Conservation (phyloP, 1,140 invertebrate genomes). For the Steinernema khuongi region DNA sequence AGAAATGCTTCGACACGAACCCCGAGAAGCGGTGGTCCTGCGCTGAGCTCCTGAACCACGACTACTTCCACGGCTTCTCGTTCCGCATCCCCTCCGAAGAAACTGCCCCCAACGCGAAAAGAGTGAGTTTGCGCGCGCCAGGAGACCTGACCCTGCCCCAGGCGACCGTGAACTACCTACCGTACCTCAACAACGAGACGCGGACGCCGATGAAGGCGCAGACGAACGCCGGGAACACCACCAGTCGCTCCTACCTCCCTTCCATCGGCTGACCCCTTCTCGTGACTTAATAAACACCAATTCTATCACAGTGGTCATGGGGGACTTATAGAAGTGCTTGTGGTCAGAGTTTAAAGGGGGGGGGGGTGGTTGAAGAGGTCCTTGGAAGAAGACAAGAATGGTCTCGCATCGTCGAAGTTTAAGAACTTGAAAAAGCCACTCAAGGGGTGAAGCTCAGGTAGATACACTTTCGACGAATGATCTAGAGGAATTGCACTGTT, state of each 20-base stretch:
- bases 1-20: constrained; percentile 91
- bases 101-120: neutral
- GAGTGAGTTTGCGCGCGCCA: constrained; percentile 10
- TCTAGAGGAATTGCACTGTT: no score
- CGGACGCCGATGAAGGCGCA: constrained; percentile 3
- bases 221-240: neutral
- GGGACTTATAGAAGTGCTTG: no score
- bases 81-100: neutral
- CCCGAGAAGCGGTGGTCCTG: constrained; percentile 80
- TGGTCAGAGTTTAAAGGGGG: no score
- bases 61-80: constrained; percentile 67
- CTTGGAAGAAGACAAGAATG: no score
- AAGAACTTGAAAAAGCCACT: no score
- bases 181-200: constrained; percentile 21
- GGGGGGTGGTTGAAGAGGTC: no score
- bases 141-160: neutral
- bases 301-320: no score
- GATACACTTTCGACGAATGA: no score
- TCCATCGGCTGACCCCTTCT: neutral
- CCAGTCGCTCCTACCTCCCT: neutral
- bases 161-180: constrained; percentile 8
- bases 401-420: no score
- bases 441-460: no score
- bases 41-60: constrained; percentile 79
- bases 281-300: no score